phyloP scores from a whole-genome alignment of 2,888 invertebrate species.

The Dioctria rufipes region DNA sequence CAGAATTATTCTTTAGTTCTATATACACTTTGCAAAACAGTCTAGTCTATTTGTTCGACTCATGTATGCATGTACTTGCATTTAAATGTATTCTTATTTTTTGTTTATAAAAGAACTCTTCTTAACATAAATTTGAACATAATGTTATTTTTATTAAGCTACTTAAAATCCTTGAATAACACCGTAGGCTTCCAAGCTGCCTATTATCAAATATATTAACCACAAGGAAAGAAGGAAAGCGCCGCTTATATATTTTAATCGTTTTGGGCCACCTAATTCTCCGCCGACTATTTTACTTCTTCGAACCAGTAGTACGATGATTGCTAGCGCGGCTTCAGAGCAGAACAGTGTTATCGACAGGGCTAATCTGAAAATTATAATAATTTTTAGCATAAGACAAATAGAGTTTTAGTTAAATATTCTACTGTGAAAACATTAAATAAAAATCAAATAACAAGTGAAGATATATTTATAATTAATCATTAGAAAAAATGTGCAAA shows the following conservation, averaged over 20 bases:
- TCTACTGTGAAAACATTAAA: too few relatives aligned
- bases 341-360: conserved; percentile 98
- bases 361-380: conserved; percentile 79
- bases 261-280: conserved; percentile 93
- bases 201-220: conserved; percentile 92
- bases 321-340: conserved; percentile 87
- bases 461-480: too few relatives aligned
- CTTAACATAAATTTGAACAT: conserved; percentile 44
- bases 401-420: too few relatives aligned
- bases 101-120: conserved; percentile 33
- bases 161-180: conserved; percentile 88
- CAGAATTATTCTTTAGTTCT: conserved; percentile 9
- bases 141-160: conserved; percentile 18
- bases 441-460: too few relatives aligned
- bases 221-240: conserved; percentile 88
- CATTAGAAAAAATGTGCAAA: too few relatives aligned
- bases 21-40: conserved; percentile 24
- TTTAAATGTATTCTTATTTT: background rate
- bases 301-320: conserved; percentile 85
- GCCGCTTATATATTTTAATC: conserved; percentile 83
- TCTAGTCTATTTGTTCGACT: conserved; percentile 19
- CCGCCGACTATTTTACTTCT: conserved; percentile 86
- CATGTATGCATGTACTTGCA: too few relatives aligned
- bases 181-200: conserved; percentile 94
- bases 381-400: background rate